Evolutionary conservation across 2,113 vertebrate species (phyloP), one percentile per base, ranked within the genome.

Genomic region (Lonchura striata): DNA sequence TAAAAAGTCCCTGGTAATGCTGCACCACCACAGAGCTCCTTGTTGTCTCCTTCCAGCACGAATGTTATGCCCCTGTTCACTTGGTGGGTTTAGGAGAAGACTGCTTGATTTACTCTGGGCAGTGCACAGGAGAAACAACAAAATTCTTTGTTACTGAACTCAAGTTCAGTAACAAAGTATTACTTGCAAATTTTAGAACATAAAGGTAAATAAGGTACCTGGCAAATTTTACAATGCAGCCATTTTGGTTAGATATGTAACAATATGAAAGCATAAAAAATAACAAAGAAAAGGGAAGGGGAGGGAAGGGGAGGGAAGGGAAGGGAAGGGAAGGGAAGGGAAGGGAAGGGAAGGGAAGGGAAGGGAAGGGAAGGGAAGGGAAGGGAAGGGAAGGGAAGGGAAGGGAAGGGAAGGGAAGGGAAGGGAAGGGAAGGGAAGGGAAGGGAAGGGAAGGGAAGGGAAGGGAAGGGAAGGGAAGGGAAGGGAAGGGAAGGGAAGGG

Each of bases 21-120:
- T 31, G 21, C 37, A 59, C 39, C 47, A 21, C 15, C n/a, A 20
- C 5, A 19, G 25, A 46, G 6, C 27, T 56, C 41, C 27, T 33
- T 22, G 1, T 56, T 49, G 31, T 59, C 24, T 81, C 25, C 71
- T 56, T 80, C 35, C 24, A 65, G 35, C 5, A 11, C 18, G 7
- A 5, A 1, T 37, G 11, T 31, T 23, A n/a, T 8, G 5, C 4
- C 8, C 24, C 9, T 2, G 1, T 11, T 16, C 1, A 3, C 25
- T 41, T 9, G 10, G 10, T 49, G 50, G 30, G 8, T 49, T 65
- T 49, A 16, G 82, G 30, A 35, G 5, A 49, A 35, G 10, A 30
- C 11, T 57, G 16, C 12, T 35, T 35, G 42, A 31, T 66, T 59
- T 30, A 35, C 13, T 18, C 35, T 25, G 42, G 35, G 21, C 0